Evolutionary conservation across 2,113 vertebrate genomes (phyloP).

Genomic region (Athene cunicularia): DNA sequence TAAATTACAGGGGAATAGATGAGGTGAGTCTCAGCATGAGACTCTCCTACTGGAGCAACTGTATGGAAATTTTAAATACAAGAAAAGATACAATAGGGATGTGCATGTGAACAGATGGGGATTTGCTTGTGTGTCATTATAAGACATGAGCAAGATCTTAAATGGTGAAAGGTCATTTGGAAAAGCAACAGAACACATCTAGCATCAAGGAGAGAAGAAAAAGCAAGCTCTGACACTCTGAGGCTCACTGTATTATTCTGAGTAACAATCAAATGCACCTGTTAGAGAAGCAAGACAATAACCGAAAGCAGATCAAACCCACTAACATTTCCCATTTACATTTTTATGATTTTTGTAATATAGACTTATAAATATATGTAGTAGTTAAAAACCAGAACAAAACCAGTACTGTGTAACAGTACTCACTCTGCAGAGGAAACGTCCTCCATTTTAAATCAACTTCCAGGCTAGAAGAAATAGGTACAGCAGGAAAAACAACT

Average conservation of each 20-base stretch:
- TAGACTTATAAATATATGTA: not conserved
- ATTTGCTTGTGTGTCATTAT: constrained; percentile 2
- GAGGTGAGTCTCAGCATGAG: not conserved
- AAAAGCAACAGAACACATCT: not conserved
- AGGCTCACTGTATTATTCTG: not conserved
- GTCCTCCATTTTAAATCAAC: not conserved
- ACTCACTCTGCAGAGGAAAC: not conserved
- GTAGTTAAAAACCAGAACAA: not conserved
- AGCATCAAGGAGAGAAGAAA: not conserved
- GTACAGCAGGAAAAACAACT: not conserved
- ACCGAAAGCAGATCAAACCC: not conserved
- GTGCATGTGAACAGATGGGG: not conserved
- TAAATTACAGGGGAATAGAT: not conserved
- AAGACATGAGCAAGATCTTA: not conserved
- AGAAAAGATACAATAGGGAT: not conserved
- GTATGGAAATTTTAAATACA: not conserved
- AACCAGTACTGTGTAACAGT: not conserved
- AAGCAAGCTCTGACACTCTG: not conserved
- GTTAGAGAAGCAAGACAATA: not conserved
- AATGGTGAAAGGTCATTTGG: constrained; percentile 24
- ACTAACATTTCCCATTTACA: not conserved
- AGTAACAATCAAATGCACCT: not conserved
- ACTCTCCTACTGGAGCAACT: not conserved
- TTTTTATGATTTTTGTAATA: not conserved
- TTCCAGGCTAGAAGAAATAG: not conserved